Conservation (phyloP, 2,888 invertebrate species). For the Ecdyonurus torrentis region DNA sequence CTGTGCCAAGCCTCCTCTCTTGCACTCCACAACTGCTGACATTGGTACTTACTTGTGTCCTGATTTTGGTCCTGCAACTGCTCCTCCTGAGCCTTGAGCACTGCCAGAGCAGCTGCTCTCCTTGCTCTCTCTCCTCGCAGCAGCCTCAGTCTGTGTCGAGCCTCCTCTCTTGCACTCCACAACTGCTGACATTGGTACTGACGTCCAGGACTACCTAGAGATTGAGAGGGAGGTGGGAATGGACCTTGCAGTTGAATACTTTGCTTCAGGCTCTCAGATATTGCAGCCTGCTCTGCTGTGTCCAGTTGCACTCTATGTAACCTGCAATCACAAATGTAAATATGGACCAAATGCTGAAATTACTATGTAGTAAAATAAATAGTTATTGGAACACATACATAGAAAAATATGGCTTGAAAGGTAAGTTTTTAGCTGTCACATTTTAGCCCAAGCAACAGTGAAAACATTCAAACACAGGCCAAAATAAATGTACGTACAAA, state of each 20-base stretch:
- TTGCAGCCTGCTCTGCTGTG: background rate
- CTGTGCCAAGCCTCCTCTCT: slow-evolving; percentile 52
- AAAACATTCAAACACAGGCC: too few species aligned
- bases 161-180: slow-evolving; percentile 42
- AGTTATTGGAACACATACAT: too few species aligned
- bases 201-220: slow-evolving; percentile 32
- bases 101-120: slow-evolving; percentile 41
- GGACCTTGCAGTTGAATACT: background rate
- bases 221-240: background rate
- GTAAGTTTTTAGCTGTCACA: too few species aligned
- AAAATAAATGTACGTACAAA: too few species aligned
- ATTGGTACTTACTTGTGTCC: slow-evolving; percentile 43
- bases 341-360: background rate
- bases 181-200: slow-evolving; percentile 46
- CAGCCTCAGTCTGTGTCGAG: slow-evolving; percentile 48
- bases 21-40: slow-evolving; percentile 41
- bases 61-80: slow-evolving; percentile 49
- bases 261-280: background rate
- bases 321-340: background rate
- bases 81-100: slow-evolving; percentile 44
- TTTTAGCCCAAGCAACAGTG: too few species aligned
- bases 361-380: background rate
- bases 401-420: too few species aligned
- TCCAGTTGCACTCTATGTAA: background rate
- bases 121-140: slow-evolving; percentile 51